A percentile compares a stretch with the other conserved stretches of the same genome.
phyloP scores from a whole-genome alignment of 2,888 invertebrate species.

The Furcula furcula region DNA sequence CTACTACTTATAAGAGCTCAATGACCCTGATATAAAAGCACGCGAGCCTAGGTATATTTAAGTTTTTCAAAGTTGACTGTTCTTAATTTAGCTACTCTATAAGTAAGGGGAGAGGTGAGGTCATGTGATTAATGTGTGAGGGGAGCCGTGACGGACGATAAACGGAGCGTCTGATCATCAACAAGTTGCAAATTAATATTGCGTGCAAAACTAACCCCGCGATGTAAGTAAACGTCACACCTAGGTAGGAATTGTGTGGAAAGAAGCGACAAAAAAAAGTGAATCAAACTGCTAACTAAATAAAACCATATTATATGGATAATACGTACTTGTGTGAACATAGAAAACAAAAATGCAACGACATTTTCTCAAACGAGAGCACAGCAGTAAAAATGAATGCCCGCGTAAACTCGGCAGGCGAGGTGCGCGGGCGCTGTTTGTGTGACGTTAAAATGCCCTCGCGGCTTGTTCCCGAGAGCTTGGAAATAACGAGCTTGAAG shows the following conservation, averaged over 20 bases:
- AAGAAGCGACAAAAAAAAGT: no score
- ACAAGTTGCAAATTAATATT: slow-evolving; percentile 81
- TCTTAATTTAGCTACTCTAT: slow-evolving; percentile 2
- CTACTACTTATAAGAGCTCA: no score
- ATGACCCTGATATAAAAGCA: no score
- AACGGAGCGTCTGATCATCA: slow-evolving; percentile 69
- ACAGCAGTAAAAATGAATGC: slow-evolving; percentile 45
- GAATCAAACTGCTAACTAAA: no score
- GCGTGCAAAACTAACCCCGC: slow-evolving; percentile 37
- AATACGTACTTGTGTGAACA: background rate
- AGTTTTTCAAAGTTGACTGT: no score
- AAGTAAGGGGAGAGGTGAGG: slow-evolving; percentile 48
- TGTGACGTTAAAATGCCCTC: slow-evolving; percentile 39
- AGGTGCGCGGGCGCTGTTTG: slow-evolving; percentile 39
- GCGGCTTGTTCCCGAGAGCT: slow-evolving; percentile 25
- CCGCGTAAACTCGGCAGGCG: slow-evolving; percentile 34
- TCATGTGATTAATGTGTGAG: slow-evolving; percentile 74
- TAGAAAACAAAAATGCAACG: slow-evolving; percentile 23
- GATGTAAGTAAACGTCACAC: slow-evolving; percentile 40
- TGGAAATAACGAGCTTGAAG: slow-evolving; percentile 45
- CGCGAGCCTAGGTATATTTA: no score
- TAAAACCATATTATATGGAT: background rate
- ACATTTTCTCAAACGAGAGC: slow-evolving; percentile 13
- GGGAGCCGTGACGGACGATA: slow-evolving; percentile 59
- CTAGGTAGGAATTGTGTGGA: slow-evolving; percentile 6